Percentiles rank a stretch among this genome's conserved stretches.
phyloP scores from a whole-genome alignment of 2,888 invertebrate genomes.

The Polietes domitor region DNA sequence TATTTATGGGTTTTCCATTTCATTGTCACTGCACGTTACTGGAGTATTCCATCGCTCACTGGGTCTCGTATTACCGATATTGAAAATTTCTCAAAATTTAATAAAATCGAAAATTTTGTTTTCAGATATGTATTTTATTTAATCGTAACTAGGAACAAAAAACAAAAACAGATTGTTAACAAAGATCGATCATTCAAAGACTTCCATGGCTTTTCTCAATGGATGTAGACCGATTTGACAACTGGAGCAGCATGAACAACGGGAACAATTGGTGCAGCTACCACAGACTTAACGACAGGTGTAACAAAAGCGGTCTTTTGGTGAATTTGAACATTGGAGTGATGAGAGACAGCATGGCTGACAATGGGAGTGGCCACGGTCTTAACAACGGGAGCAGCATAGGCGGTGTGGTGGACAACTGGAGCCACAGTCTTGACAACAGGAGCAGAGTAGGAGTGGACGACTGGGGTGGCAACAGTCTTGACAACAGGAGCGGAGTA shows the following conservation, averaged over 20 bases:
- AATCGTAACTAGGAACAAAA: too few species aligned
- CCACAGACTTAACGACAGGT: constrained; percentile 22
- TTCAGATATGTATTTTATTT: too few species aligned
- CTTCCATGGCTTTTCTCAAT: too few species aligned
- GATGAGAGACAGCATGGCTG: not conserved
- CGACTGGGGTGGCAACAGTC: constrained; percentile 46
- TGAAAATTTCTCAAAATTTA: too few species aligned
- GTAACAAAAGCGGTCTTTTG: constrained; percentile 35
- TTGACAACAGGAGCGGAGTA: constrained; percentile 79
- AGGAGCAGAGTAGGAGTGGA: constrained; percentile 55
- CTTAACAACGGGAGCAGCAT: constrained; percentile 71
- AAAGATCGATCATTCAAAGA: too few species aligned
- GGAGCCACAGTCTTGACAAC: constrained; percentile 48
- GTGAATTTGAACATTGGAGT: not conserved
- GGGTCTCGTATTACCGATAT: too few species aligned
- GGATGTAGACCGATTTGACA: not conserved
- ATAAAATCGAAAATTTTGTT: too few species aligned
- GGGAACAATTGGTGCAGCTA: constrained; percentile 55
- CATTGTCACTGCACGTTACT: too few species aligned
- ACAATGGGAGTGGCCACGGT: constrained; percentile 44
- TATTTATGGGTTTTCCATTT: too few species aligned
- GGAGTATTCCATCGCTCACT: too few species aligned
- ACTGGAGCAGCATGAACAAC: not conserved
- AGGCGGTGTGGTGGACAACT: not conserved
- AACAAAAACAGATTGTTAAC: too few species aligned